Evolutionary conservation across 2,888 invertebrate species (phyloP).

Genomic region (Agrochola lychnidis): DNA sequence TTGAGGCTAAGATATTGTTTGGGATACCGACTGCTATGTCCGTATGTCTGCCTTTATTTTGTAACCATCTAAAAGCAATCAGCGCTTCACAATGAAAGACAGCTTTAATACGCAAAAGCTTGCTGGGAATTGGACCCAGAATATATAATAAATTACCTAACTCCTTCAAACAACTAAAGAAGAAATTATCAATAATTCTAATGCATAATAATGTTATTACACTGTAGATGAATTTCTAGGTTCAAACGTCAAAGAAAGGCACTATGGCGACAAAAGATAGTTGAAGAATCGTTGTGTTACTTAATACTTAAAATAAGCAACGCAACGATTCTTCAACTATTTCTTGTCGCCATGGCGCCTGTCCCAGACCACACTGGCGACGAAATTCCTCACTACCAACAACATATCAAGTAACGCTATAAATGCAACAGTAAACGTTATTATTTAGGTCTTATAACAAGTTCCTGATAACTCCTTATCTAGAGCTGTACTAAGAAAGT

Average conservation of each 20-base stretch:
- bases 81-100: not conserved
- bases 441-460: constrained; percentile 53
- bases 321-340: not conserved
- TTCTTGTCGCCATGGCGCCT: constrained; percentile 3
- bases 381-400: constrained; percentile 30
- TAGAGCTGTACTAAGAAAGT: constrained; percentile 50
- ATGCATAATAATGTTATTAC: too few species aligned
- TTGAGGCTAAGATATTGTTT: constrained; percentile 14
- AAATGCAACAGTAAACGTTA: constrained; percentile 35
- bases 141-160: too few species aligned
- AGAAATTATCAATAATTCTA: too few species aligned
- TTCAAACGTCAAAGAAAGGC: too few species aligned
- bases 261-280: too few species aligned
- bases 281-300: too few species aligned
- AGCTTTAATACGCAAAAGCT: too few species aligned
- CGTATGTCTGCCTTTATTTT: not conserved
- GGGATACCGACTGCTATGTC: not conserved
- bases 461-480: constrained; percentile 64
- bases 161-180: too few species aligned
- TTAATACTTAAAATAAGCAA: not conserved
- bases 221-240: too few species aligned
- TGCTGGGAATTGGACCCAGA: too few species aligned
- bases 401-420: constrained; percentile 45
- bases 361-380: constrained; percentile 32
- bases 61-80: too few species aligned